These are phyloP conservation scores for Hyppa rectilinea DNA, from an alignment of 2,888 invertebrate species.

Conservation along the genomic window DNA sequence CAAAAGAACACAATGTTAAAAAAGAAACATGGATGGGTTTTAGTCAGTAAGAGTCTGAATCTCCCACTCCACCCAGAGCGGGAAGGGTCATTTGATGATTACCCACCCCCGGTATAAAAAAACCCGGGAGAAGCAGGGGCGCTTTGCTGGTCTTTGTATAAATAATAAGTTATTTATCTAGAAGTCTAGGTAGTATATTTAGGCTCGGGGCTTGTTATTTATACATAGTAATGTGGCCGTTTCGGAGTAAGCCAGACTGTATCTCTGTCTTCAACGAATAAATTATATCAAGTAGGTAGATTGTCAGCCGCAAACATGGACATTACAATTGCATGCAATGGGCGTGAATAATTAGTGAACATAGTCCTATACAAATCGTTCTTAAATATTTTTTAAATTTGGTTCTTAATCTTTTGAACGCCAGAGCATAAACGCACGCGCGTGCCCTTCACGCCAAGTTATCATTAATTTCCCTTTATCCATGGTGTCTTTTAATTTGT, in stretches of 20 bases:
- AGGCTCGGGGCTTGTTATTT: constrained; percentile 13
- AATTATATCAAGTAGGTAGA: constrained; percentile 8
- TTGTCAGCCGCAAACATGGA: neutral
- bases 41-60: too few relatives aligned
- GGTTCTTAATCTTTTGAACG: too few relatives aligned
- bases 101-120: too few relatives aligned
- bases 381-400: neutral
- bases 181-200: neutral
- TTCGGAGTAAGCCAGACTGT: neutral
- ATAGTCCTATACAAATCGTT: neutral
- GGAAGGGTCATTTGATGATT: too few relatives aligned
- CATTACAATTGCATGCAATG: neutral
- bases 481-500: too few relatives aligned
- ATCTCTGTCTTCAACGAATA: constrained; percentile 13
- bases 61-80: too few relatives aligned
- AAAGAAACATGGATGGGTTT: too few relatives aligned
- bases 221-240: constrained; percentile 3
- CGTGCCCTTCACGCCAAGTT: too few relatives aligned
- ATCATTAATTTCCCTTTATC: too few relatives aligned
- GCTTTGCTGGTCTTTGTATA: constrained; percentile 1
- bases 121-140: neutral
- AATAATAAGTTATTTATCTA: constrained; percentile 19
- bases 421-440: too few relatives aligned
- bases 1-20: too few relatives aligned
- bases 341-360: neutral